Evolutionary conservation across 64 coral and sea anemone species (phyloP), one percentile per base, ranked within the genome.

Genomic region (Catalaphyllia jardinei): DNA sequence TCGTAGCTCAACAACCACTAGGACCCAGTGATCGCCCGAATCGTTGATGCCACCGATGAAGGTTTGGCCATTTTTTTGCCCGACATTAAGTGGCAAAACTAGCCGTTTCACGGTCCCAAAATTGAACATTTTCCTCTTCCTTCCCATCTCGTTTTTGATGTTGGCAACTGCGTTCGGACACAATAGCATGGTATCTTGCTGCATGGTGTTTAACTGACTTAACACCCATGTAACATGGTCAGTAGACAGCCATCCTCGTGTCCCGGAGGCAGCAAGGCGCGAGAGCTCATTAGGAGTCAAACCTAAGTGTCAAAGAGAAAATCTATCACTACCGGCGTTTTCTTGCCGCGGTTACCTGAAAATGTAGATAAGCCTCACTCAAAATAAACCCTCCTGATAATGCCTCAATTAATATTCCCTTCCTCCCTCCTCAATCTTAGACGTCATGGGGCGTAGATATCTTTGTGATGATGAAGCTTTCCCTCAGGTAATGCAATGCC

Each of bases 61-160:
- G n/a, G n/a, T n/a, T n/a, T n/a, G n/a, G n/a, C n/a, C n/a, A n/a
- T n/a, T n/a, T n/a, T n/a, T n/a, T n/a, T n/a, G 69, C 29, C 86
- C 86, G 62, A 76, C 86, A 76, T 88, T 88, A 15, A 71, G 19
- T 3, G 60, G 14, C 2, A 88, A 88, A 31, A 77, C 86, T 15
- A 88, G 42, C 52, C 61, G 86, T 25, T 77, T 88, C 13, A 88
- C 28, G 1, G 52, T 60, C 13, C 72, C 29, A 62, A 88, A 77
- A 20, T 60, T 74, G 52, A 88, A 88, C 19, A 31, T 31, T 88
- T 88, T 88, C n/a, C 76, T 62, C 60, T 87, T 31, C n/a, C 85
- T 87, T 29, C 51, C 24, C 49, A 88, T 76, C 46, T 88, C 72
- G 35, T 88, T 88, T 76, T 52, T 11, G 60, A 81, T 33, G 27